Conservation (phyloP, 1,140 invertebrate genomes). For the Arion vulgaris region DNA sequence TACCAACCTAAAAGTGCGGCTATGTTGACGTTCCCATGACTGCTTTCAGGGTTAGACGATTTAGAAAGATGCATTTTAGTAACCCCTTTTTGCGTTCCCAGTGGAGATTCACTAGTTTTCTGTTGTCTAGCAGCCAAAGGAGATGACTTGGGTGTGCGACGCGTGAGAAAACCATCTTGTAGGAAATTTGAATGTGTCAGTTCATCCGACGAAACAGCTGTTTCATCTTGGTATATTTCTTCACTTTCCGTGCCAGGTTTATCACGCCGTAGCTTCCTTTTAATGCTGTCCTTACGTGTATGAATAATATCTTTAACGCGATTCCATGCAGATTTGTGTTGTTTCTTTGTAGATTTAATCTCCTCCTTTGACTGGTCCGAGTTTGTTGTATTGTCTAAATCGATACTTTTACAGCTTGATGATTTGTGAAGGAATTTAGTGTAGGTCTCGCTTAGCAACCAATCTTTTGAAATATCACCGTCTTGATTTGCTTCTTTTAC, state of each 20-base stretch:
- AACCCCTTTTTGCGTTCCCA: too few species aligned
- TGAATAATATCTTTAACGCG: slow-evolving; percentile 83
- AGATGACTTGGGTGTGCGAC: slow-evolving; percentile 65
- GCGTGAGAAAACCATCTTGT: slow-evolving; percentile 56
- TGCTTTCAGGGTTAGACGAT: neutral
- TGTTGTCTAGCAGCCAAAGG: slow-evolving; percentile 53
- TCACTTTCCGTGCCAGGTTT: slow-evolving; percentile 43
- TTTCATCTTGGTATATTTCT: slow-evolving; percentile 55
- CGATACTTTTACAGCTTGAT: slow-evolving; percentile 58
- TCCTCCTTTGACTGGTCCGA: neutral
- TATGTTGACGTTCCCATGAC: slow-evolving; percentile 52
- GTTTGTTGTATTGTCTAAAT: slow-evolving; percentile 31
- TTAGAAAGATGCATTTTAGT: neutral
- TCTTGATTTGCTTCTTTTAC: slow-evolving; percentile 58
- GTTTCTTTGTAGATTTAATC: too few species aligned
- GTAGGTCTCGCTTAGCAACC: slow-evolving; percentile 43
- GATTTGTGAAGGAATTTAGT: slow-evolving; percentile 50
- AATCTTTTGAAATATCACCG: slow-evolving; percentile 53
- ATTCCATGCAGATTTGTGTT: slow-evolving; percentile 78
- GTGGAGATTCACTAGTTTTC: slow-evolving; percentile 1
- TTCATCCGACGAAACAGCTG: slow-evolving; percentile 50
- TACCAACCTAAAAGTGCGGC: slow-evolving; percentile 64
- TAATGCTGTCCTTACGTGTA: slow-evolving; percentile 79
- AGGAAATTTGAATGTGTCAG: slow-evolving; percentile 39
- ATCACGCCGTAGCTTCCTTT: slow-evolving; percentile 55